These are phyloP conservation scores for Eubasilissa regina DNA, from an alignment of 1,140 invertebrate species.

Conservation along the genomic window DNA sequence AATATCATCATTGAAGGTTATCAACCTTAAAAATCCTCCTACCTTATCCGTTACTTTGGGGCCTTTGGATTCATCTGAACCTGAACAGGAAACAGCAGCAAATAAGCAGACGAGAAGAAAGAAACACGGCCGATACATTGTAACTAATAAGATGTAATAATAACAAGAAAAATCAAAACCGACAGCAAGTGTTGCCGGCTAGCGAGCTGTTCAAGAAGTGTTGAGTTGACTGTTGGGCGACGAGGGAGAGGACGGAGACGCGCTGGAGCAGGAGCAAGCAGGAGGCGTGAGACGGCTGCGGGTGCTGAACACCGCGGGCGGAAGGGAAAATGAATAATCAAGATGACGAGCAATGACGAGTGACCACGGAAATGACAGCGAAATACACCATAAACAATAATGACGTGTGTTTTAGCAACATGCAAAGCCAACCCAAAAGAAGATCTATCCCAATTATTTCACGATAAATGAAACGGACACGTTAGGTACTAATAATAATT, in stretches of 20 bases:
- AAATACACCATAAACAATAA: conserved; percentile 33
- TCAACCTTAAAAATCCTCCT: conserved; percentile 34
- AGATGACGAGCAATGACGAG: background rate
- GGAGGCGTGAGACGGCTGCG: too few species aligned
- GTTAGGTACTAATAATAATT: background rate
- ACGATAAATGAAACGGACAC: background rate
- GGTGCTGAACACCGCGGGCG: background rate
- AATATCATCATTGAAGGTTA: conserved; percentile 22
- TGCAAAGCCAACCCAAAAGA: background rate
- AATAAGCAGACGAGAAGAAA: conserved; percentile 29
- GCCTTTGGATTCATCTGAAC: conserved; percentile 52
- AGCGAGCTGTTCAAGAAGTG: conserved; percentile 1
- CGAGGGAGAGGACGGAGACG: too few species aligned
- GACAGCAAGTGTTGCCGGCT: conserved; percentile 2
- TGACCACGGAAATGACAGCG: conserved; percentile 20
- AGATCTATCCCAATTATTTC: conserved; percentile 21
- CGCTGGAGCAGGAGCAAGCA: too few species aligned
- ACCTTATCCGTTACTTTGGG: conserved; percentile 60
- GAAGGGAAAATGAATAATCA: conserved; percentile 6
- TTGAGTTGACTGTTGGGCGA: background rate
- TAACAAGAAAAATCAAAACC: background rate
- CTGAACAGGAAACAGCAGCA: conserved; percentile 36
- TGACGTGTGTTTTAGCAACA: background rate
- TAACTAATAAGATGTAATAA: conserved; percentile 1
- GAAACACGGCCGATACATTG: conserved; percentile 26